Evolutionary conservation across 2,113 vertebrate species (phyloP).

Genomic region (Cygnus atratus): DNA sequence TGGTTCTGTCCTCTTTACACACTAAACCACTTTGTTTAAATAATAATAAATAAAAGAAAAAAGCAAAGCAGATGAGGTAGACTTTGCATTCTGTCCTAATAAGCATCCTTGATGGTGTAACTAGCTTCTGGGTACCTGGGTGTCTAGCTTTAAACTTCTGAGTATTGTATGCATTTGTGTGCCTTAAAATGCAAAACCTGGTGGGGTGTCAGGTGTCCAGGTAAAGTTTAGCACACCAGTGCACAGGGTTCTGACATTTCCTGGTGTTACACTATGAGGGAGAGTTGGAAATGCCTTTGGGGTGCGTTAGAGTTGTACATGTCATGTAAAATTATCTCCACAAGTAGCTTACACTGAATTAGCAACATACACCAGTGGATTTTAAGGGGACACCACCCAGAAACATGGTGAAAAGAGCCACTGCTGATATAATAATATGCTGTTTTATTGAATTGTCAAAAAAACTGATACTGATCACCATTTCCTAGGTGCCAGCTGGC

Average conservation of each 20-base stretch:
- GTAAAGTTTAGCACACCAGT: neutral
- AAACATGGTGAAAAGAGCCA: neutral
- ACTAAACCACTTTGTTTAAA: neutral
- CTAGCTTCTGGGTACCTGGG: neutral
- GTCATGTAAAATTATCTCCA: neutral
- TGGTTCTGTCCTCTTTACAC: neutral
- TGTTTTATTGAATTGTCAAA: neutral
- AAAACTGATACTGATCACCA: neutral
- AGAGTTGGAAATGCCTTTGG: neutral
- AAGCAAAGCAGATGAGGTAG: neutral
- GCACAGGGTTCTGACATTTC: neutral
- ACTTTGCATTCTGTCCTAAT: neutral
- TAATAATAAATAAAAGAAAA: neutral
- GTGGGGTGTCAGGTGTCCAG: neutral
- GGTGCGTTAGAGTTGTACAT: neutral
- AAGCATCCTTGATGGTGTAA: neutral
- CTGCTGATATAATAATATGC: fast-evolving
- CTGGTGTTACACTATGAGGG: neutral
- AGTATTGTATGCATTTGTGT: neutral
- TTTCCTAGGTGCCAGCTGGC: neutral
- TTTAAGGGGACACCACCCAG: neutral
- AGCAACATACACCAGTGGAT: neutral
- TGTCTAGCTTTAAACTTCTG: neutral
- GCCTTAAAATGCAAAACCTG: neutral
- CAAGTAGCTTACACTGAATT: neutral